These are phyloP conservation scores for Marmota flaviventris DNA, from an alignment of 2,113 vertebrate genomes.

Conservation along the genomic window DNA sequence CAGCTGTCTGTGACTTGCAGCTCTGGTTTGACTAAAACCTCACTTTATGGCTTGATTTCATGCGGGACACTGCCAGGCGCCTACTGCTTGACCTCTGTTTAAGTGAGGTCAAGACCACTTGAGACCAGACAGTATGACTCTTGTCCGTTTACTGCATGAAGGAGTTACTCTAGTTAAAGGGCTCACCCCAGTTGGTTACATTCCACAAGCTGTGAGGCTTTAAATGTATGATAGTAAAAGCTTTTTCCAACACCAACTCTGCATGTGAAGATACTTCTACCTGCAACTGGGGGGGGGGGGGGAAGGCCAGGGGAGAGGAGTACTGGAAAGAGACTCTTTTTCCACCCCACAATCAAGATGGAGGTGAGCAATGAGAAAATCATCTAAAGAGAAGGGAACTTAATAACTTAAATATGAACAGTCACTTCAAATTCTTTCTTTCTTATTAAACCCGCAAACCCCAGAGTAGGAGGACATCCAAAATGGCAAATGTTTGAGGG, in stretches of 20 bases:
- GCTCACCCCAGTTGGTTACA: conserved; percentile 73
- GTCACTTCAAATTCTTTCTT: background rate
- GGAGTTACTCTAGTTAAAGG: conserved; percentile 81
- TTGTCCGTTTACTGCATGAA: conserved; percentile 85
- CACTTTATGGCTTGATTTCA: conserved; percentile 49
- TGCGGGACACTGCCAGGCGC: background rate
- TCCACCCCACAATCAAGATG: background rate
- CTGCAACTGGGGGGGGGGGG: background rate
- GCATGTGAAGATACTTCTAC: background rate
- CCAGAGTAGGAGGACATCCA: background rate
- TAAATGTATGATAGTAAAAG: conserved; percentile 75
- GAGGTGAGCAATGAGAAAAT: background rate
- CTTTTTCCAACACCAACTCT: background rate
- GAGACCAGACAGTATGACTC: conserved; percentile 81
- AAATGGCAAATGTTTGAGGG: background rate
- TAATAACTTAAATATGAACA: background rate
- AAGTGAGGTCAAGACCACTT: conserved; percentile 82
- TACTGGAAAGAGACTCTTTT: background rate
- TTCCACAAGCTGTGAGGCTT: conserved; percentile 83
- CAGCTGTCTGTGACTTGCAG: background rate
- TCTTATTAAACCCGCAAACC: background rate
- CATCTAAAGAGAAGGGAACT: background rate
- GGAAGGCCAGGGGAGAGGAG: accelerated
- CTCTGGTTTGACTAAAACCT: conserved; percentile 67
- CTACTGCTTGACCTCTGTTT: conserved; percentile 65